Base-by-base conservation (phyloP, 2,113 vertebrate species). In the Eleginops maclovinus region DNA sequence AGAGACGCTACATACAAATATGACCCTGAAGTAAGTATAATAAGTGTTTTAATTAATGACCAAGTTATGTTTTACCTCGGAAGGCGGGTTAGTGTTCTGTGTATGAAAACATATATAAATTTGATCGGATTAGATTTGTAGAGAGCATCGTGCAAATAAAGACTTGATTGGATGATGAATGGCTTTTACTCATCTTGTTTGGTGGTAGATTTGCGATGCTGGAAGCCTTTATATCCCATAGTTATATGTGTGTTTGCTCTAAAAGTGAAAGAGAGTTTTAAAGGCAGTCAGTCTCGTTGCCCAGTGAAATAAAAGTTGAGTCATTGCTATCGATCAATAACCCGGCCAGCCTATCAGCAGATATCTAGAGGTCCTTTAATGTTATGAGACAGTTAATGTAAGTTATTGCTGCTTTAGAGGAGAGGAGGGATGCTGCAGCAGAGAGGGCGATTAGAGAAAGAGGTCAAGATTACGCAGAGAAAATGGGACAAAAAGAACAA, bases 401-500 rank as follows among this genome's bases (percentile, higher is more conserved):
- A n/a, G 31, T 69, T 41, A 72, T 49, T 44, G 73, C 16, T 22
- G 17, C 47, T 28, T 49, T 10, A 73, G 28, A 41, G 15, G 21
- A 74, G n/a, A 41, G 28, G 9, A 28, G 28, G 2, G 9, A 56
- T 36, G 31, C 5, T 36, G 8, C 53, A 64, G 19, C 21, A 31
- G 62, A 26, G 6, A 50, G 49, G 26, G 17, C 2, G 14, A 24
- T 31, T 6, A 46, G 28, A 49, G 61, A 56, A 63, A 22, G 1
- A 75, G 70, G 69, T 31, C 46, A 70, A 22, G 41, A 51, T 21
- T n/a, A 51, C 1, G 16, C 4, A 51, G 62, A 79, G 65, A 65
- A 72, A 80, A 68, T 46, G 51, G 65, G 73, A 72, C 22, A 0
- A 72, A 80, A 81, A 72, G 79, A 82, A 69, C 60, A 83, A 83